Evolutionary conservation across 2,797 vertebrate species (phyloP).

Genomic region (Sebastes oblongus): DNA sequence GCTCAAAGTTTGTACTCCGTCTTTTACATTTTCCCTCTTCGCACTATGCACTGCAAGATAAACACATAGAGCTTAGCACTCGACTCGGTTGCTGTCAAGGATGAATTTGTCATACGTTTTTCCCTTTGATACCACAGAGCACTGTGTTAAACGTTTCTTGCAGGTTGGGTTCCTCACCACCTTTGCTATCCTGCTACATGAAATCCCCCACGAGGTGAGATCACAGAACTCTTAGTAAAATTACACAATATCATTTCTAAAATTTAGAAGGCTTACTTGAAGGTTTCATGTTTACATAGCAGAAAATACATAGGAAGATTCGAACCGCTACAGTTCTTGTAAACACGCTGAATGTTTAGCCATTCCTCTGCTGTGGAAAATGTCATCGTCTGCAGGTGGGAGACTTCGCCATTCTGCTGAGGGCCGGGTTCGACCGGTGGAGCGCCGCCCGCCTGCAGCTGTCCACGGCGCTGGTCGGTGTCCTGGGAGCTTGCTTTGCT

Average conservation of each 20-base stretch:
- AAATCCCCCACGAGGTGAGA: slow-evolving; percentile 98
- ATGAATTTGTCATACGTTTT: background rate
- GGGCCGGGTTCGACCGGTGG: slow-evolving; percentile 98
- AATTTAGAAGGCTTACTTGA: background rate
- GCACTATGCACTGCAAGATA: background rate
- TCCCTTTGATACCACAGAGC: background rate
- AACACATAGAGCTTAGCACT: background rate
- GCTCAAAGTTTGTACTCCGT: background rate
- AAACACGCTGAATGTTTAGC: background rate
- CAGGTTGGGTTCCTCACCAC: slow-evolving; percentile 97
- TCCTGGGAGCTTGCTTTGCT: slow-evolving; percentile 92
- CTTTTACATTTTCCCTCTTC: background rate
- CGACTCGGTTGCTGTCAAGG: background rate
- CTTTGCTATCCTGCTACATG: slow-evolving; percentile 95
- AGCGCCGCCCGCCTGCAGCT: slow-evolving; percentile 97
- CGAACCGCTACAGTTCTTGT: background rate
- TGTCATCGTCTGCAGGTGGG: slow-evolving; percentile 85
- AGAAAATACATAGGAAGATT: background rate
- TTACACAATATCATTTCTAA: background rate
- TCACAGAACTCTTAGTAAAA: background rate
- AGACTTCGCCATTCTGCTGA: slow-evolving; percentile 96
- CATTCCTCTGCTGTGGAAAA: background rate
- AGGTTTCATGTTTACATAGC: background rate
- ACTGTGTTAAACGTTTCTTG: slow-evolving; percentile 31
- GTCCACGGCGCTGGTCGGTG: slow-evolving; percentile 91